Evolutionary conservation across 2,797 vertebrate species (phyloP).

Genomic region (Syngnathus acus): DNA sequence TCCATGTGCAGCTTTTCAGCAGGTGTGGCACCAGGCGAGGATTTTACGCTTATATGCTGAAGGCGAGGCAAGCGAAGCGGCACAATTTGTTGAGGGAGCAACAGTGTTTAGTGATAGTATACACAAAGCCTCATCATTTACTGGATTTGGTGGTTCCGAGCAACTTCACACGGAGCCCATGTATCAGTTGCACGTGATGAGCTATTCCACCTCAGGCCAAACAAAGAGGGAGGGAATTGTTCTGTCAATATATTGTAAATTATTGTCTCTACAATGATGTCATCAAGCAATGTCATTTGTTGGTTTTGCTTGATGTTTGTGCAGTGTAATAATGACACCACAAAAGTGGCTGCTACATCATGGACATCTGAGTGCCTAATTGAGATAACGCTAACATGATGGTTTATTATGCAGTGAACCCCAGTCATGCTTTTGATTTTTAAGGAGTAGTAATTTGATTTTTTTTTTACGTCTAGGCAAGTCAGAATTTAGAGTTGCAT

Average conservation of each 20-base stretch:
- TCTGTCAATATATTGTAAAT: neutral
- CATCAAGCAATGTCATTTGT: conserved; percentile 1
- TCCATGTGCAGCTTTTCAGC: conserved; percentile 21
- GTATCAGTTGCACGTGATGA: neutral
- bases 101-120: conserved; percentile 62
- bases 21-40: neutral
- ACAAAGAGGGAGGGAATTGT: neutral
- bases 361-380: neutral
- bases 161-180: conserved; percentile 9
- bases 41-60: conserved; percentile 8
- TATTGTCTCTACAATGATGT: neutral
- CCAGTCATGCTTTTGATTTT: no score
- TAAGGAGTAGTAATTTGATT: no score
- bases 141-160: conserved; percentile 39
- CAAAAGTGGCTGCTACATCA: conserved; percentile 2
- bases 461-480: neutral
- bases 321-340: neutral
- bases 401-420: no score
- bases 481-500: no score
- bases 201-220: neutral
- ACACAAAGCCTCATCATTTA: conserved; percentile 43
- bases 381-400: neutral
- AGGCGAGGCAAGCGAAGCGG: conserved; percentile 28
- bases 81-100: conserved; percentile 57
- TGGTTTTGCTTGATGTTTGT: conserved; percentile 1